A percentile compares a stretch with the other conserved stretches of the same genome.
Evolutionary conservation across 2,888 invertebrate genomes (phyloP).

Genomic region (Lucinisca nassula): DNA sequence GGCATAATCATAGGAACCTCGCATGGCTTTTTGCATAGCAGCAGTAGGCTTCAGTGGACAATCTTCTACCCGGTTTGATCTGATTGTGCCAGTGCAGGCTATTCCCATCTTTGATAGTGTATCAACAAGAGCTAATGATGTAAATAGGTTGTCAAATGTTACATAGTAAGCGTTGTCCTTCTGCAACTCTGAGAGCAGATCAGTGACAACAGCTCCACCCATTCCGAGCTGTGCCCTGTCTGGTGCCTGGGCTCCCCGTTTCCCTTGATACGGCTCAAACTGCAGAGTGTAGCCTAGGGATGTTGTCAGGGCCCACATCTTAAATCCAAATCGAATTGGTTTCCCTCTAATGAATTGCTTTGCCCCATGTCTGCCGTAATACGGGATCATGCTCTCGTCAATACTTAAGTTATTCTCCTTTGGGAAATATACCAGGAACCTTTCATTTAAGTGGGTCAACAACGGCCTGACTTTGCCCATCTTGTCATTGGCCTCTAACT

Average conservation of each 20-base stretch:
- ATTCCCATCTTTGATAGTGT: slow-evolving; percentile 23
- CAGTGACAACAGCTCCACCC: no score
- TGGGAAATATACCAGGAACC: no score
- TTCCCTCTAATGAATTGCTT: slow-evolving; percentile 73
- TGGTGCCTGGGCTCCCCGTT: not conserved
- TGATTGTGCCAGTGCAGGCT: slow-evolving; percentile 19
- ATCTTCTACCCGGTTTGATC: no score
- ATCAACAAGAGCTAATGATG: no score
- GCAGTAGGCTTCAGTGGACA: no score
- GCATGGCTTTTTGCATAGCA: not conserved
- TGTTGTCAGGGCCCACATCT: slow-evolving; percentile 61
- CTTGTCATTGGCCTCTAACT: slow-evolving; percentile 53
- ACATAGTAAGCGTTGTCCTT: slow-evolving; percentile 27
- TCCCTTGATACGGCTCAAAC: slow-evolving; percentile 49
- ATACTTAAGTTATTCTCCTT: no score
- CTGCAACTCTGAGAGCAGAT: no score
- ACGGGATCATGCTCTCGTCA: slow-evolving; percentile 86
- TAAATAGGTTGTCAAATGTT: slow-evolving; percentile 60
- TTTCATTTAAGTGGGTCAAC: no score
- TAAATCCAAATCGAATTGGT: slow-evolving; percentile 74
- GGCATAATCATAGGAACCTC: no score
- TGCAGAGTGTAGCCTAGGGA: slow-evolving; percentile 52
- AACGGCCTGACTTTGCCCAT: slow-evolving; percentile 57
- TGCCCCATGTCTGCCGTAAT: slow-evolving; percentile 79
- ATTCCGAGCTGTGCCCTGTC: no score